These are phyloP conservation scores for Tringa solitaria DNA, from an alignment of 2,113 vertebrate species.

Conservation along the genomic window DNA sequence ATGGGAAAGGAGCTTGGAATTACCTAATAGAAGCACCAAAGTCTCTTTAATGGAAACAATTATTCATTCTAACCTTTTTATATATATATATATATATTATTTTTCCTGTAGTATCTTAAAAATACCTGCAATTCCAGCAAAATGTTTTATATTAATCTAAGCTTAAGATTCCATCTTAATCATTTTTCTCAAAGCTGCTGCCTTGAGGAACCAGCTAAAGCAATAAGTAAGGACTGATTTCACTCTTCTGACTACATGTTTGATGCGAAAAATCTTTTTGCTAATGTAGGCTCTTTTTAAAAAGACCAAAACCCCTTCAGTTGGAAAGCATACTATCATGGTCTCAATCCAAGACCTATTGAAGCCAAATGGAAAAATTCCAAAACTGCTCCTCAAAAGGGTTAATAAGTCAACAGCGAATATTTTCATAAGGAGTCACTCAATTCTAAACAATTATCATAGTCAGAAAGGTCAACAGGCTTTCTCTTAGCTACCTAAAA, in stretches of 20 bases:
- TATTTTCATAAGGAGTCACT: conserved; percentile 1
- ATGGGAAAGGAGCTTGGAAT: conserved; percentile 37
- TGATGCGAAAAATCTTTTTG: background rate
- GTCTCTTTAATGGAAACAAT: conserved; percentile 50
- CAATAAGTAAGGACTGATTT: background rate
- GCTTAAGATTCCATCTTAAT: background rate
- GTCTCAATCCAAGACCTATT: background rate
- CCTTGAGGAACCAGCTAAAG: background rate
- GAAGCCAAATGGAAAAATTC: conserved; percentile 25
- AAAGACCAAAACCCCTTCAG: conserved; percentile 7
- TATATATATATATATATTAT: background rate
- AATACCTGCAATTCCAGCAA: conserved; percentile 32
- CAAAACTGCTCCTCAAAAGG: background rate
- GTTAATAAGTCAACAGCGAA: conserved; percentile 19
- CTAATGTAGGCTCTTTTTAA: background rate
- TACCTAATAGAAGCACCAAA: background rate
- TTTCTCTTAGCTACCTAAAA: background rate
- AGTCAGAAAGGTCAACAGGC: conserved; percentile 1
- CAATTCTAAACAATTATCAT: background rate
- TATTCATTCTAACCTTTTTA: conserved; percentile 1
- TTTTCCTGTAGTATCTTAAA: conserved; percentile 4
- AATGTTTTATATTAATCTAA: conserved; percentile 15
- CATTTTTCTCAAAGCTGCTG: background rate
- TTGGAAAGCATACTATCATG: background rate
- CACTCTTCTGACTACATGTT: background rate